These are phyloP conservation scores for Numida meleagris DNA, from an alignment of 2,113 vertebrate genomes.

Conservation along the genomic window DNA sequence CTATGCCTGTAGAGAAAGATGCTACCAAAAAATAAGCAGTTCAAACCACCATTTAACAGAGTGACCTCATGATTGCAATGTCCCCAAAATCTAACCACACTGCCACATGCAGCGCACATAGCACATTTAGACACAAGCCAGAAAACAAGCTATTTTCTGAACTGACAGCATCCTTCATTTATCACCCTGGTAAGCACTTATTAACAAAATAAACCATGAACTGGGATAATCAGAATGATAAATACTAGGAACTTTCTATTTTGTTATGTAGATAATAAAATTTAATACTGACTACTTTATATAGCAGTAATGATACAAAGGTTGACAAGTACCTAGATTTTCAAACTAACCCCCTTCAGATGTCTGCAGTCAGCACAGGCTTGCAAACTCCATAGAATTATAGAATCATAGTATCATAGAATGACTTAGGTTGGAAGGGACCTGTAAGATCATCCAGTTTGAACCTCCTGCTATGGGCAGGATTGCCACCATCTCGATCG, in stretches of 20 bases:
- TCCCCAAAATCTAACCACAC: background rate
- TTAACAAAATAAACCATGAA: background rate
- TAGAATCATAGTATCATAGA: too few relatives aligned
- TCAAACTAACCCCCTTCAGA: background rate
- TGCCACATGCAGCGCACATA: rapidly evolving
- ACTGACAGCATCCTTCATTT: background rate
- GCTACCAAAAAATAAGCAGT: background rate
- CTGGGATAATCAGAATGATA: background rate
- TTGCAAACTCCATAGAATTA: background rate
- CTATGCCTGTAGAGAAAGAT: background rate
- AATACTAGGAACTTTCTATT: background rate
- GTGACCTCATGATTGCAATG: background rate
- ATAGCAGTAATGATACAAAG: background rate
- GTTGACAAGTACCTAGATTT: background rate
- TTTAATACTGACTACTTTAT: background rate
- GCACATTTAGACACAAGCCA: background rate
- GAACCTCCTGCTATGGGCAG: too few relatives aligned
- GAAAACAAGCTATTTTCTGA: background rate
- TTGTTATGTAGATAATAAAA: background rate
- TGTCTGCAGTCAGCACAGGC: background rate
- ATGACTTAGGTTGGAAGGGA: too few relatives aligned
- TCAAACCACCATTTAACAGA: background rate
- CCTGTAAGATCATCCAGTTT: too few relatives aligned
- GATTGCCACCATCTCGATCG: too few relatives aligned
- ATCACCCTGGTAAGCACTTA: background rate